Percentiles rank a stretch among this genome's conserved stretches.
These are phyloP conservation scores for Esox masquinongy DNA, from an alignment of 2,797 vertebrate species.

Conservation along the genomic window DNA sequence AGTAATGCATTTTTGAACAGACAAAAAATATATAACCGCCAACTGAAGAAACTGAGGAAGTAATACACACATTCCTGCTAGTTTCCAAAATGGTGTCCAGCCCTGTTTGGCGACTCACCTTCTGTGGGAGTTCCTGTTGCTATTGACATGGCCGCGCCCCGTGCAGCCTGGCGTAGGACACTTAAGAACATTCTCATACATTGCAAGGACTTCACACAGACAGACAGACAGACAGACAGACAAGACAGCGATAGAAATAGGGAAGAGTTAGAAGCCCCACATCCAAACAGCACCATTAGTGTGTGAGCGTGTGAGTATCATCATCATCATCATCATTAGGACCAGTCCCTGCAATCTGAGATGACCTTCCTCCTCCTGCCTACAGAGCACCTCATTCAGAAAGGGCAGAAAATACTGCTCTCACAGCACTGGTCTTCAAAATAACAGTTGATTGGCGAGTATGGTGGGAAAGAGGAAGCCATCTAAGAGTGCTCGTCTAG, in stretches of 20 bases:
- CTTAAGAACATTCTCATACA: slow-evolving; percentile 99
- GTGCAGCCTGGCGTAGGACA: slow-evolving; percentile 99
- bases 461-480: slow-evolving; percentile 72
- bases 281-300: slow-evolving; percentile 73
- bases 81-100: slow-evolving; percentile 25
- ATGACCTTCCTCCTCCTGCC: slow-evolving; percentile 72
- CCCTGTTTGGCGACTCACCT: slow-evolving; percentile 82
- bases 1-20: background rate
- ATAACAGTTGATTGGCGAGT: slow-evolving; percentile 72
- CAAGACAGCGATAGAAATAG: slow-evolving; percentile 82
- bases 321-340: slow-evolving; percentile 72
- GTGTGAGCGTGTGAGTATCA: slow-evolving; percentile 65
- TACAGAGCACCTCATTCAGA: slow-evolving; percentile 71
- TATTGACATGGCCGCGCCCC: slow-evolving; percentile 99
- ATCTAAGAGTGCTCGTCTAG: slow-evolving; percentile 66
- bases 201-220: slow-evolving; percentile 93
- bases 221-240: slow-evolving; percentile 59
- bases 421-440: slow-evolving; percentile 68
- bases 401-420: slow-evolving; percentile 71
- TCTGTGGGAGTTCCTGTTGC: slow-evolving; percentile 99
- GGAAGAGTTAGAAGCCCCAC: slow-evolving; percentile 80
- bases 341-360: slow-evolving; percentile 68
- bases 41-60: slow-evolving; percentile 30
- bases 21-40: slow-evolving; percentile 34
- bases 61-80: slow-evolving; percentile 34